These are phyloP conservation scores for Typhlichthys eigenmanni DNA, from an alignment of 2,797 vertebrate genomes.

Conservation along the genomic window DNA sequence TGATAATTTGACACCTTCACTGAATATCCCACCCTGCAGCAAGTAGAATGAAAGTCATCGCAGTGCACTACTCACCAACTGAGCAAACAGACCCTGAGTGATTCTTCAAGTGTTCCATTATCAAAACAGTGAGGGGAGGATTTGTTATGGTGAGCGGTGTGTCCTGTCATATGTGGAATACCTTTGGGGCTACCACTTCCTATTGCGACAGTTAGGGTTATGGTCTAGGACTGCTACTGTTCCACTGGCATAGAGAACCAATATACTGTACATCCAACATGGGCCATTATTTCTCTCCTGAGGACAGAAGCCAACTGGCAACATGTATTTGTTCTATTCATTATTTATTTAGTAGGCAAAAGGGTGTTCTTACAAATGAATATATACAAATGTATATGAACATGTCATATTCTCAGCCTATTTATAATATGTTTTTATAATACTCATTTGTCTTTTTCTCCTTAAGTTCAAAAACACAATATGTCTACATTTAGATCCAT, in stretches of 20 bases:
- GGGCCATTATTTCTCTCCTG: constrained; percentile 56
- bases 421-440: too few species aligned
- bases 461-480: too few species aligned
- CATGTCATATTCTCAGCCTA: not conserved
- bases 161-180: constrained; percentile 4
- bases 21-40: constrained; percentile 61
- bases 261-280: constrained; percentile 51
- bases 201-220: not conserved
- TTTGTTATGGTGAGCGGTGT: constrained; percentile 30
- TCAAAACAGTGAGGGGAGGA: constrained; percentile 50
- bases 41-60: constrained; percentile 60
- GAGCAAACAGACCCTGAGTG: constrained; percentile 62
- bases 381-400: constrained; percentile 9
- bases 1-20: constrained; percentile 68
- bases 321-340: constrained; percentile 57
- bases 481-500: constrained; percentile 11
- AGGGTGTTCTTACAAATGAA: not conserved
- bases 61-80: constrained; percentile 50
- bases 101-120: constrained; percentile 60
- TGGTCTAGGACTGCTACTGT: constrained; percentile 54
- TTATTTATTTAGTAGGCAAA: constrained; percentile 46
- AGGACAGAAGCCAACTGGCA: constrained; percentile 46
- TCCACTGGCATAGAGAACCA: constrained; percentile 37
- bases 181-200: constrained; percentile 13
- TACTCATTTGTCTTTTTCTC: too few species aligned